These are phyloP conservation scores for Hyles vespertilio DNA, from an alignment of 1,140 invertebrate species.

Conservation along the genomic window DNA sequence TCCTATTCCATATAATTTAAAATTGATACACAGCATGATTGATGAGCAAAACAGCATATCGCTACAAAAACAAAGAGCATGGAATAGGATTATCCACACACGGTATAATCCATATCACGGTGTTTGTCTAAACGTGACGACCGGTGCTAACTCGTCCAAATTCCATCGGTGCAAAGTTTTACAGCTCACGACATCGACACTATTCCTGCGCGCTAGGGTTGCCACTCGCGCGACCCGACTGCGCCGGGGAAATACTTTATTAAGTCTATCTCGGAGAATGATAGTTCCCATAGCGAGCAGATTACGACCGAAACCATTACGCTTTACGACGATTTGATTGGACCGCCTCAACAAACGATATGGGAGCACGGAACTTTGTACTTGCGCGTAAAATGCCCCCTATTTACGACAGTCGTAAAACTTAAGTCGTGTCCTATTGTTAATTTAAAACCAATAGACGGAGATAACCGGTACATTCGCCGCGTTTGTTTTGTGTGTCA, in stretches of 20 bases:
- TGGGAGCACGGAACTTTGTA: constrained; percentile 47
- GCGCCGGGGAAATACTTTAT: constrained; percentile 19
- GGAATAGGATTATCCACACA: constrained; percentile 51
- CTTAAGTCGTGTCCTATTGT: constrained; percentile 37
- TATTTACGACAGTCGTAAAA: constrained; percentile 58
- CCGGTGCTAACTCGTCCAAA: constrained; percentile 28
- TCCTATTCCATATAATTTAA: not conserved
- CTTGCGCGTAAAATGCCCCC: constrained; percentile 34
- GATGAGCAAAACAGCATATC: constrained; percentile 15
- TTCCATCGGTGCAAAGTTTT: constrained; percentile 3
- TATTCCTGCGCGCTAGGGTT: constrained; percentile 17
- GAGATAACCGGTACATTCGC: constrained; percentile 43
- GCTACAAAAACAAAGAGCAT: constrained; percentile 41
- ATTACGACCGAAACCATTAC: constrained; percentile 59
- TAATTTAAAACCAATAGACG: constrained; percentile 47
- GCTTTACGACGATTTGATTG: constrained; percentile 63
- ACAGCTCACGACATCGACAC: not conserved
- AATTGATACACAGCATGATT: constrained; percentile 4
- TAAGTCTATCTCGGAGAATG: constrained; percentile 39
- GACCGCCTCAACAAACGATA: constrained; percentile 57
- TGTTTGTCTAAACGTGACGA: constrained; percentile 53
- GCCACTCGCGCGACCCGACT: constrained; percentile 12
- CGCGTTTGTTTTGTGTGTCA: constrained; percentile 30
- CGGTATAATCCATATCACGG: constrained; percentile 45
- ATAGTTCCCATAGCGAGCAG: constrained; percentile 64